These are phyloP conservation scores for Notodonta ziczac DNA, from an alignment of 2,888 invertebrate genomes.

Conservation along the genomic window DNA sequence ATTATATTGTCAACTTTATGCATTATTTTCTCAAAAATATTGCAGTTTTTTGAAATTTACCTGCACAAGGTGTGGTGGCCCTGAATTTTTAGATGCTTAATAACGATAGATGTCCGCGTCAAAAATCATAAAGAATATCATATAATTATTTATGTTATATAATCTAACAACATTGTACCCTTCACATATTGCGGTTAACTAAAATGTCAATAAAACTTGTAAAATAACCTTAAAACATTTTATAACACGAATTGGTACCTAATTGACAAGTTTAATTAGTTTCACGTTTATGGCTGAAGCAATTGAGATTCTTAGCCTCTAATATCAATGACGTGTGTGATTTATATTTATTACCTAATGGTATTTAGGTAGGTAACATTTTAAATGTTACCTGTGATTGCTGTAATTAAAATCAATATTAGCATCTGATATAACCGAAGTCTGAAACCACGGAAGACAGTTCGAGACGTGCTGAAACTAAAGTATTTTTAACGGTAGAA, in stretches of 20 bases:
- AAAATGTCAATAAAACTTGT: background rate
- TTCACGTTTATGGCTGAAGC: background rate
- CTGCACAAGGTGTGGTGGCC: background rate
- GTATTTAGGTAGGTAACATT: no score
- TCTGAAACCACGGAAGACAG: no score
- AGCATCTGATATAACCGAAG: no score
- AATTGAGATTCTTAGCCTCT: background rate
- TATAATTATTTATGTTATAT: slow-evolving; percentile 17
- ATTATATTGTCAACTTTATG: no score
- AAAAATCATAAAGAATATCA: slow-evolving; percentile 14
- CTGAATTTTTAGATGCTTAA: background rate
- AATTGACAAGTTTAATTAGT: background rate
- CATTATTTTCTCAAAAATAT: no score
- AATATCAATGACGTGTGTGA: no score
- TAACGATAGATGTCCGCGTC: background rate
- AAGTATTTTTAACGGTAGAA: no score
- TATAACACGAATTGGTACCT: background rate
- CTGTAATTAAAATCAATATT: no score
- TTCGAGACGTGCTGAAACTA: no score
- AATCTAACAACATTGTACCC: background rate
- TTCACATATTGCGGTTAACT: background rate
- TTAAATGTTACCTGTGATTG: no score
- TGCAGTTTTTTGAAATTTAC: background rate
- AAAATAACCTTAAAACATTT: background rate
- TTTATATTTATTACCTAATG: no score